Percentiles rank a stretch among this genome's conserved stretches.
Evolutionary conservation across 2,888 invertebrate genomes (phyloP).

Genomic region (Stenchaetothrips biformis): DNA sequence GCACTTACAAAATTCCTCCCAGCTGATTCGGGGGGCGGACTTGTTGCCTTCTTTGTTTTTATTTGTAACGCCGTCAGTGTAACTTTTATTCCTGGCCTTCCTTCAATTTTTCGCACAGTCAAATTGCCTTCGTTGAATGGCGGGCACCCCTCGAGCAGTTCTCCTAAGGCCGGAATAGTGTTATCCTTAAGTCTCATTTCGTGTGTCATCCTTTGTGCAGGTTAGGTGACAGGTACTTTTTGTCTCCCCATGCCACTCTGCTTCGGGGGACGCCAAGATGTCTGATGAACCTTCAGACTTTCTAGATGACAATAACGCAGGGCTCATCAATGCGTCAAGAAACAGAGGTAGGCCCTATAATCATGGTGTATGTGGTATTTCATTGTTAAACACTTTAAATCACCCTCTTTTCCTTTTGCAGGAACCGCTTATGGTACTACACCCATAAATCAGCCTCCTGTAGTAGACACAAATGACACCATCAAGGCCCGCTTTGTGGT

Average conservation of each 20-base stretch:
- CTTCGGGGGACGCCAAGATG: neutral
- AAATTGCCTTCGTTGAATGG: neutral
- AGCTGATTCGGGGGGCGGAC: neutral
- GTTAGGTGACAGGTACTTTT: neutral
- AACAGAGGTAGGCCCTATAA: neutral
- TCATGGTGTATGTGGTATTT: neutral
- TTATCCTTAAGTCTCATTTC: neutral
- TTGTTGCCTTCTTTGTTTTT: neutral
- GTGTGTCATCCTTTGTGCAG: neutral
- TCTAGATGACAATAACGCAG: neutral
- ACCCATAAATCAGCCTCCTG: neutral
- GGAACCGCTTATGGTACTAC: neutral
- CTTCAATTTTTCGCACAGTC: neutral
- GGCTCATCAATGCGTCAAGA: neutral
- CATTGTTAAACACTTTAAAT: neutral
- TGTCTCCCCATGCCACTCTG: neutral
- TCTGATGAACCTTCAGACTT: neutral
- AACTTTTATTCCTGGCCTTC: neutral
- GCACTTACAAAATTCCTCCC: neutral
- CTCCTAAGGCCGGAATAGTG: neutral
- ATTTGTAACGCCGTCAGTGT: neutral
- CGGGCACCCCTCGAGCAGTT: neutral
- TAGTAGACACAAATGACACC: neutral
- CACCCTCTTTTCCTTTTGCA: neutral
- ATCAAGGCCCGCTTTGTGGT: constrained; percentile 39